A percentile compares a stretch with the other conserved stretches of the same genome.
These are phyloP conservation scores for Pipistrellus pipistrellus DNA, from an alignment of 2,797 vertebrate species.

Conservation along the genomic window DNA sequence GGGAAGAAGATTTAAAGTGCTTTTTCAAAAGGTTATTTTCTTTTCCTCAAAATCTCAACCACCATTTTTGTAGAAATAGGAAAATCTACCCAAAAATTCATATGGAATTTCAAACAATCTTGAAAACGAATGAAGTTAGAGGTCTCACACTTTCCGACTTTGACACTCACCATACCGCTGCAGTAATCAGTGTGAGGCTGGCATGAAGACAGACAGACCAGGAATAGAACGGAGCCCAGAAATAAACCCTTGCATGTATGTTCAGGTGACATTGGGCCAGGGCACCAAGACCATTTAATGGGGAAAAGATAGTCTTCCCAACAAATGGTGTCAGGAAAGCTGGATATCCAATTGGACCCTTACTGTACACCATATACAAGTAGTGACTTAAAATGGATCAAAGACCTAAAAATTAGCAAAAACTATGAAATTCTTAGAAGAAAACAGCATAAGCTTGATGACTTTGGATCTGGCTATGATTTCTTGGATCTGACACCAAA, in stretches of 20 bases:
- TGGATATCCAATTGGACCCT: background rate
- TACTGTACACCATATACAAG: background rate
- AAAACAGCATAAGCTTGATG: background rate
- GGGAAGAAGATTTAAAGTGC: background rate
- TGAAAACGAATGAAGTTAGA: constrained; percentile 23
- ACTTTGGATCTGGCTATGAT: background rate
- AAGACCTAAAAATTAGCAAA: background rate
- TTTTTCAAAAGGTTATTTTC: constrained; percentile 4
- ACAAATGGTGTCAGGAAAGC: background rate
- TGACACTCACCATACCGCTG: background rate
- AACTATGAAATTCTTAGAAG: background rate
- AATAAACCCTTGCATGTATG: background rate
- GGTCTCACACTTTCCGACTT: background rate
- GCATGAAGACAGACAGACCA: background rate
- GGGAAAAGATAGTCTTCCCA: background rate
- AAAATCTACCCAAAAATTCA: constrained; percentile 8
- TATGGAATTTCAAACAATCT: background rate
- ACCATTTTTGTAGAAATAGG: background rate
- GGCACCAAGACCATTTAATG: background rate
- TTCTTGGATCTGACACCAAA: constrained; percentile 5
- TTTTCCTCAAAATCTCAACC: background rate
- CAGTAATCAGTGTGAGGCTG: background rate
- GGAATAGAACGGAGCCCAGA: background rate
- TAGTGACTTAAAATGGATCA: background rate
- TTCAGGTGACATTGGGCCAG: background rate